phyloP scores from a whole-genome alignment of 2,888 invertebrate genomes.

The Oscheius sp. region DNA sequence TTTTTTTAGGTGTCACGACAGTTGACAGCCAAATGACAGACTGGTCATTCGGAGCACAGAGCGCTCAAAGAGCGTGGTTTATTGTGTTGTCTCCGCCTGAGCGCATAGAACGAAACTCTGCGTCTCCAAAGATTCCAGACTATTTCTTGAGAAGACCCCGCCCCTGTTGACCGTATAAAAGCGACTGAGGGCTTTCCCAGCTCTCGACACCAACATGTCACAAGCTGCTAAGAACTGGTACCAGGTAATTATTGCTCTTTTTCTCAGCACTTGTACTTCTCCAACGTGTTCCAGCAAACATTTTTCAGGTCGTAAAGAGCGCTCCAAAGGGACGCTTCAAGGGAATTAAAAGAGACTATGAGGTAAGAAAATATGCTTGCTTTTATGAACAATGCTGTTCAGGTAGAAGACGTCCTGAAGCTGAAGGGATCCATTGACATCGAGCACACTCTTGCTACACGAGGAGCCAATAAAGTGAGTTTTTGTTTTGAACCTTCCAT shows the following conservation, averaged over 20 bases:
- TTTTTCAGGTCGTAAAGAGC: constrained; percentile 66
- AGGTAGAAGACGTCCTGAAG: constrained; percentile 73
- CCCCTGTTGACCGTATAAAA: constrained; percentile 33
- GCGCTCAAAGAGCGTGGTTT: constrained; percentile 30
- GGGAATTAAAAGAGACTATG: constrained; percentile 73
- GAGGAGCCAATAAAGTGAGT: constrained; percentile 71
- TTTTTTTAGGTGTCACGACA: no score
- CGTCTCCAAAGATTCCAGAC: constrained; percentile 16
- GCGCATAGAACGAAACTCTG: constrained; percentile 31
- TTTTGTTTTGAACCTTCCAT: neutral
- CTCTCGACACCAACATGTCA: constrained; percentile 33
- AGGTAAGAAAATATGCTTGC: constrained; percentile 52
- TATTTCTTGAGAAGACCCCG: constrained; percentile 21
- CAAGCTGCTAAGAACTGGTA: constrained; percentile 64
- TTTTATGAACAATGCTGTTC: constrained; percentile 33
- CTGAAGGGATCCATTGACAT: constrained; percentile 73
- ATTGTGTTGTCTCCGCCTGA: constrained; percentile 27
- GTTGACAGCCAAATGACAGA: no score
- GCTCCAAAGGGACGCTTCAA: constrained; percentile 73
- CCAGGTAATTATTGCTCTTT: constrained; percentile 46
- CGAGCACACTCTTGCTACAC: constrained; percentile 74
- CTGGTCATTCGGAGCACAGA: constrained; percentile 31
- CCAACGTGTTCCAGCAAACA: neutral
- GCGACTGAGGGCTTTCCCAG: constrained; percentile 18
- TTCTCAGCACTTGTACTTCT: neutral